Evolutionary conservation across 1,140 invertebrate genomes (phyloP).

Genomic region (Vanessa atalanta): DNA sequence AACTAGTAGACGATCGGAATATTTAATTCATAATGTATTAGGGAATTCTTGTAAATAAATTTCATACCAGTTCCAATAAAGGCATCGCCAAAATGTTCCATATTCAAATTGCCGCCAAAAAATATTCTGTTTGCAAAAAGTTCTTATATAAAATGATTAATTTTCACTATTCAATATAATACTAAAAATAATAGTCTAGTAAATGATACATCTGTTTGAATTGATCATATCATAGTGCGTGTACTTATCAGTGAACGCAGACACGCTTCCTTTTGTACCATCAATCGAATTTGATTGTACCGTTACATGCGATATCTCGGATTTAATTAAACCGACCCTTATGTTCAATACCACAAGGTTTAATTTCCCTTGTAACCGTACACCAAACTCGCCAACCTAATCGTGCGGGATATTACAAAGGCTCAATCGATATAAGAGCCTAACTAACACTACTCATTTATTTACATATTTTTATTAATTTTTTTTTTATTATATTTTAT

Average conservation of each 20-base stretch:
- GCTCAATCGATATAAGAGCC: slow-evolving; percentile 63
- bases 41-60: too few species aligned
- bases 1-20: too few species aligned
- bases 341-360: background rate
- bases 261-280: slow-evolving; percentile 47
- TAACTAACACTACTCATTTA: slow-evolving; percentile 65
- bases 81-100: too few species aligned
- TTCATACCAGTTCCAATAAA: too few species aligned
- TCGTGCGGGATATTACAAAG: slow-evolving; percentile 56
- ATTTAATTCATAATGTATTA: too few species aligned
- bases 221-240: background rate
- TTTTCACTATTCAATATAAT: too few species aligned
- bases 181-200: too few species aligned
- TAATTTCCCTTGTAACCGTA: slow-evolving; percentile 37
- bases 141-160: too few species aligned
- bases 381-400: slow-evolving; percentile 41
- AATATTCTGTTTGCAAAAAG: too few species aligned
- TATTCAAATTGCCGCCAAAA: too few species aligned
- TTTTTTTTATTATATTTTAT: slow-evolving; percentile 53
- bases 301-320: slow-evolving; percentile 7
- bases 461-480: slow-evolving; percentile 66
- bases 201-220: too few species aligned
- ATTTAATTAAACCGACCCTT: background rate
- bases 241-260: slow-evolving; percentile 12
- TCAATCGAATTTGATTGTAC: slow-evolving; percentile 35